Base-by-base conservation (phyloP, 64 coral and sea anemone genomes). In the Montipora sp. region DNA sequence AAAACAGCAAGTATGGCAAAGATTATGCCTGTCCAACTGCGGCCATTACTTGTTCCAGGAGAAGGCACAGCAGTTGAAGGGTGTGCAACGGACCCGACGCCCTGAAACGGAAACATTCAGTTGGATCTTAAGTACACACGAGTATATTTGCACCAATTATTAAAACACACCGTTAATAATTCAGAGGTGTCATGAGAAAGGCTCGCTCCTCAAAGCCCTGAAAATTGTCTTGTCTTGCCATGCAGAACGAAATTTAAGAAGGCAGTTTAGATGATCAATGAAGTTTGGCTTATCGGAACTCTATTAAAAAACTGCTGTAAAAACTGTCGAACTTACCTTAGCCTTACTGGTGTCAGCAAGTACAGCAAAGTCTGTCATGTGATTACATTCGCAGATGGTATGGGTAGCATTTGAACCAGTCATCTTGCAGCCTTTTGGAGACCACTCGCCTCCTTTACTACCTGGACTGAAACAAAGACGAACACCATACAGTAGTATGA, bases 291-390 rank as follows among this genome's bases (percentile, higher is more conserved):
- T 36, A 36, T 2, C 36, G 36, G 2, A 36, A 36, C 36, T 36
- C 36, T 36, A 36, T 36, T 36, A 0, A 36, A 36, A 55, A 55
- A 55, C 10, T 55, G 51, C 51, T 55, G 5, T 55, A 55, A 55
- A 36, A 36, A 36, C 36, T 36, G 2, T 36, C 0, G 2, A 36
- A 36, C 36, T 51, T 89, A 95, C 94, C 82, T 92, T 95, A 3
- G 24, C 75, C 78, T 95, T 75, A 15, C 65, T 86, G 61, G 83
- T 95, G 51, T 95, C 45, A 7, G 90, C 94, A 48, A 95, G 19
- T 13, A 90, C 51, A 43, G 89, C 81, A 63, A 95, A 95, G 10
- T 83, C 91, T 13, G 89, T 95, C 94, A 95, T 95, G 46, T 95
- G 94, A 47, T 83, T 83, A 82, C 94, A 95, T 57, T 87, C 90